phyloP scores from a whole-genome alignment of 1,140 invertebrate species.

The Araneus ventricosus region DNA sequence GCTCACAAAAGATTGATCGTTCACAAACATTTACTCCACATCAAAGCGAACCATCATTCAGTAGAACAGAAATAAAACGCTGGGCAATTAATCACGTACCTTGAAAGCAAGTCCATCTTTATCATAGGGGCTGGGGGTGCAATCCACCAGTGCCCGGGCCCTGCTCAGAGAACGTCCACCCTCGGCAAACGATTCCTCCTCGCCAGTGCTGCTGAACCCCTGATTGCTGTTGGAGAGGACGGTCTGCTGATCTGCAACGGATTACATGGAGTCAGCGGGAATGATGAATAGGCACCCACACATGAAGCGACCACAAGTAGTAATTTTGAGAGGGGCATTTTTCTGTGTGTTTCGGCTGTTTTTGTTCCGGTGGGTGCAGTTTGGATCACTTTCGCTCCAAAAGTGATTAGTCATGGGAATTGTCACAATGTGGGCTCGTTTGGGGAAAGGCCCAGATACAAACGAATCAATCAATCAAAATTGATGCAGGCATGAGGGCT shows the following conservation, averaged over 20 bases:
- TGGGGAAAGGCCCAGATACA: neutral
- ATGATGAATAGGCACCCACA: neutral
- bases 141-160: slow-evolving; percentile 92
- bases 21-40: neutral
- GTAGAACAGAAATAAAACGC: neutral
- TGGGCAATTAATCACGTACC: slow-evolving; percentile 82
- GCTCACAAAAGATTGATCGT: neutral
- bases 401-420: neutral
- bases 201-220: slow-evolving; percentile 68
- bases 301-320: neutral
- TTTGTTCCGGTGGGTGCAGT: neutral
- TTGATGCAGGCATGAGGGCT: neutral
- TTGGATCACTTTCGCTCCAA: neutral
- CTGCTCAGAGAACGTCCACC: slow-evolving; percentile 85
- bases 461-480: neutral
- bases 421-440: neutral
- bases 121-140: slow-evolving; percentile 92
- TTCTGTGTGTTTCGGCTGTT: neutral
- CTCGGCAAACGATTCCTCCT: slow-evolving; percentile 53
- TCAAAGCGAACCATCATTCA: neutral
- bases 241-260: slow-evolving; percentile 55
- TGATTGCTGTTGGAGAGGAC: slow-evolving; percentile 71
- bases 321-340: slow-evolving; percentile 1
- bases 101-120: slow-evolving; percentile 94
- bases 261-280: neutral